Percentiles rank a stretch among this genome's conserved stretches.
Conservation (phyloP, 2,888 invertebrate genomes). For the Elmis aenea region DNA sequence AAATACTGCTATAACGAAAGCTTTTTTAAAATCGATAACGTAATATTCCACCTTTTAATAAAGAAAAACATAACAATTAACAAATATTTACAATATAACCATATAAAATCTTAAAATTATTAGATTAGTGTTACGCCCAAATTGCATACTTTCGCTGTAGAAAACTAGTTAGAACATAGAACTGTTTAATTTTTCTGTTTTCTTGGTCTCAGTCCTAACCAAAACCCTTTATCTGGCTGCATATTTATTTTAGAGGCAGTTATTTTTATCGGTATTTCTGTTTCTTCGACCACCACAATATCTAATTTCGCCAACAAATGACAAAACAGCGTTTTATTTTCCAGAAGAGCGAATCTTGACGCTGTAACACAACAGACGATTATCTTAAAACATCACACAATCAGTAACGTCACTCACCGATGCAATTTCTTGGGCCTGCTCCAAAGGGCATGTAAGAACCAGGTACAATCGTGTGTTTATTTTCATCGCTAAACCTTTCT, state of each 20-base stretch:
- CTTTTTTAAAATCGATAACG: no score
- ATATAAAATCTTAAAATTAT: no score
- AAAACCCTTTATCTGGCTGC: conserved; percentile 40
- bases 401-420: conserved; percentile 30
- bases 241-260: conserved; percentile 40
- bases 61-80: no score
- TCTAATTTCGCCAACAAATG: conserved; percentile 37
- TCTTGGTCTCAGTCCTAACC: conserved; percentile 19
- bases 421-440: conserved; percentile 43
- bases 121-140: no score
- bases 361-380: conserved; percentile 28
- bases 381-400: background rate
- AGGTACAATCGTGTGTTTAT: conserved; percentile 49
- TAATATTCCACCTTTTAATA: no score
- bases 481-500: conserved; percentile 53
- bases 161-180: no score
- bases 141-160: no score
- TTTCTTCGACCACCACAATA: conserved; percentile 26
- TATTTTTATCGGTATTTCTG: conserved; percentile 27
- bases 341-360: conserved; percentile 40
- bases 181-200: no score
- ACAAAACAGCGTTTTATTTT: conserved; percentile 42
- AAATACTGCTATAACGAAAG: no score
- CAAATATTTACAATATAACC: no score
- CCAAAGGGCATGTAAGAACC: conserved; percentile 54